Evolutionary conservation across 2,113 vertebrate genomes (phyloP).

Genomic region (Mystacornis crossleyi): DNA sequence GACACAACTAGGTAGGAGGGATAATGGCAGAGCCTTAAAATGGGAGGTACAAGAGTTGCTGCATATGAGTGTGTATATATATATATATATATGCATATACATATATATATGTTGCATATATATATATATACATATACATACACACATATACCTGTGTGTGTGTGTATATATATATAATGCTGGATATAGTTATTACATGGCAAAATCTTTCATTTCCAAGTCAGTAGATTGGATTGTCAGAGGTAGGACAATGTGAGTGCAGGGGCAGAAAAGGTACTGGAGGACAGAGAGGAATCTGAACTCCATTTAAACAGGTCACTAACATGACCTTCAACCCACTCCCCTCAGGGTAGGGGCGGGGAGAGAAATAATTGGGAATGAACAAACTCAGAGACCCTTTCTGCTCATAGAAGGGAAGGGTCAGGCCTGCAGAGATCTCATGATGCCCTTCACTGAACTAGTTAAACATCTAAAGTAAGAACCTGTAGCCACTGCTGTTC

Average conservation of each 20-base stretch:
- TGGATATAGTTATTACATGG: not conserved
- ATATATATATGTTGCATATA: not conserved
- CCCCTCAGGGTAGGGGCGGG: not conserved
- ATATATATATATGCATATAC: no score
- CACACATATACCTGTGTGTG: not conserved
- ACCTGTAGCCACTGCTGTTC: not conserved
- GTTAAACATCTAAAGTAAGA: not conserved
- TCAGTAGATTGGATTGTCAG: not conserved
- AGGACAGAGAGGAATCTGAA: not conserved
- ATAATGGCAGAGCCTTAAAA: not conserved
- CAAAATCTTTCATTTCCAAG: not conserved
- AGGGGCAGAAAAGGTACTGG: not conserved
- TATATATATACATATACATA: not conserved
- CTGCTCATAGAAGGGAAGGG: not conserved
- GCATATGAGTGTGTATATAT: not conserved
- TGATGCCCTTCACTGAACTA: conserved; percentile 2
- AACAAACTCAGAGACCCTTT: not conserved
- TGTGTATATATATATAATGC: not conserved
- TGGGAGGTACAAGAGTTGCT: not conserved
- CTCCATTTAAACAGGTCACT: not conserved
- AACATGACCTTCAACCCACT: conserved; percentile 27
- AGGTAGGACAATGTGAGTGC: not conserved
- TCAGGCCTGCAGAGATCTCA: conserved; percentile 16
- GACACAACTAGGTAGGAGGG: not conserved
- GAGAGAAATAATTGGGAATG: conserved; percentile 1